Evolutionary conservation across 2,797 vertebrate genomes (phyloP), one percentile per base, ranked within the genome.

Genomic region (Xiphophorus birchmanni): DNA sequence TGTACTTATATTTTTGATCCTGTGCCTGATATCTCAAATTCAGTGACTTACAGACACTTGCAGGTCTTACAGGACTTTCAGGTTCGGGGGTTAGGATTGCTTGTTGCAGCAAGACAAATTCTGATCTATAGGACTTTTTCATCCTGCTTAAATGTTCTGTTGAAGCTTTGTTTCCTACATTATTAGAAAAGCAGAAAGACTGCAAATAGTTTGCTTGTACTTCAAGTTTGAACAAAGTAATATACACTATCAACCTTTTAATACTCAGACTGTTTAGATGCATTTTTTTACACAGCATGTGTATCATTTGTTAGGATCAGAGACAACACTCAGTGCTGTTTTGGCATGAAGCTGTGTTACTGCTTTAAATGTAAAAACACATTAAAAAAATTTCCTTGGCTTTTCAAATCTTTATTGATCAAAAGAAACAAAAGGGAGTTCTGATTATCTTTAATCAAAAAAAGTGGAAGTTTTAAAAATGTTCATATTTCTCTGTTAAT

Each of bases 1-100:
- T 77, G 80, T 35, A 74, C 77, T 77, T 50, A 74, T 17, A 80
- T 85, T 75, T 52, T 77, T 76, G 56, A 37, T 78, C 79, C 18
- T 29, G 10, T 4, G 0, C 78, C 32, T 77, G 32, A 77, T 56
- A 8, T 73, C 35, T 77, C 17, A 81, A 80, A 71, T 52, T 12
- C n/a, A 75, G 73, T 60, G 29, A 69, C 15, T 73, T 48, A 73
- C 23, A 71, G 15, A 17, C 13, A 48, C 17, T 48, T 44, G 15
- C 32, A 75, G 45, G 60, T 37, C 32, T 32, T 32, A 32, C 32
- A 32, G 32, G 32, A 32, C 32, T 48, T 44, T 12, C 32, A 75
- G 45, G 60, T 37, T 82, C 26, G 15, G 17, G 29, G 48, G 26
- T 84, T 75, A 17, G 42, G 7, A 71, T 21, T 69, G 23, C 65